These are phyloP conservation scores for Gymnoscopelus microlampas DNA, from an alignment of 2,797 vertebrate genomes.

Conservation along the genomic window DNA sequence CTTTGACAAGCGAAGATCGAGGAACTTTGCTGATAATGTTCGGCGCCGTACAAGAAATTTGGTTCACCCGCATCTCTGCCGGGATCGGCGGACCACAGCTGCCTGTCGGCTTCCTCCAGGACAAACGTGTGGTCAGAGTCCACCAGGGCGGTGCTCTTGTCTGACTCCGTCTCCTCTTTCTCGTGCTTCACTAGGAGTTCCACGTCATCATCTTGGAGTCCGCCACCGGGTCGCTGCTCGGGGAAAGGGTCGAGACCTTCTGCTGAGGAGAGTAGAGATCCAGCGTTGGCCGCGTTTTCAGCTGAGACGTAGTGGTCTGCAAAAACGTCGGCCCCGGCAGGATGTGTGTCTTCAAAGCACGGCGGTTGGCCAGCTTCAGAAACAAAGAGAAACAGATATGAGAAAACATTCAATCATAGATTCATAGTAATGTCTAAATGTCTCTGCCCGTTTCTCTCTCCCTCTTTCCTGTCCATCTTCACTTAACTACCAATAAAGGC, in stretches of 20 bases:
- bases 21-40: constrained; percentile 44
- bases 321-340: constrained; percentile 7
- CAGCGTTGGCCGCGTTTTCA: constrained; percentile 5
- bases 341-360: constrained; percentile 19
- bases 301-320: constrained; percentile 1
- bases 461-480: too few relatives aligned
- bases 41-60: not conserved
- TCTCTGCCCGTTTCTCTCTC: too few relatives aligned
- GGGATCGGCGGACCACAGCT: constrained; percentile 43
- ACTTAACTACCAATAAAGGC: too few relatives aligned
- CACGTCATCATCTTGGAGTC: not conserved
- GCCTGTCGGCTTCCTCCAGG: constrained; percentile 24
- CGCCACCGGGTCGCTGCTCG: constrained; percentile 25
- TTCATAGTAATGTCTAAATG: not conserved
- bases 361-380: constrained; percentile 26
- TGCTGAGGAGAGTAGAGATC: constrained; percentile 1
- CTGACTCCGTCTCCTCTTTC: constrained; percentile 35
- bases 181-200: constrained; percentile 61
- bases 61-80: constrained; percentile 14
- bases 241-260: constrained; percentile 13
- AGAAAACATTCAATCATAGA: not conserved
- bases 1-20: constrained; percentile 23
- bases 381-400: constrained; percentile 28
- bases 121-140: constrained; percentile 21
- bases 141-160: constrained; percentile 15